Evolutionary conservation across 2,888 invertebrate genomes (phyloP).

Genomic region (Mesorhabditis spiculigera): DNA sequence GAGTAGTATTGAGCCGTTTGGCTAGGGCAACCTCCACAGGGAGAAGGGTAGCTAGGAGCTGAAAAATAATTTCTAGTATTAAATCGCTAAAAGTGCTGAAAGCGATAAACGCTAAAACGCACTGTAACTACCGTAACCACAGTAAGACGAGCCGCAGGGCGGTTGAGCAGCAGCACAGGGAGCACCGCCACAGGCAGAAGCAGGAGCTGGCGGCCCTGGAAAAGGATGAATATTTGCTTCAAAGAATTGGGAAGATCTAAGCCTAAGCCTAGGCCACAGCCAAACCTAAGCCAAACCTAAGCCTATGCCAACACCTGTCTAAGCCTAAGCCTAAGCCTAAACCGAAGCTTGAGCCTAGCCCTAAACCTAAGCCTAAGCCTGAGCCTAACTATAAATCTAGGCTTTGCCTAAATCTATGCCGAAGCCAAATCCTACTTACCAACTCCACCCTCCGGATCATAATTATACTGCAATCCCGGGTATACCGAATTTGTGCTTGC

Average conservation of each 20-base stretch:
- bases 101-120: too few relatives aligned
- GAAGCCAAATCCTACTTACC: too few relatives aligned
- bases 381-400: too few relatives aligned
- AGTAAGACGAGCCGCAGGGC: not conserved
- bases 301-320: too few relatives aligned
- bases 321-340: too few relatives aligned
- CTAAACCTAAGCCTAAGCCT: too few relatives aligned
- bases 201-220: not conserved
- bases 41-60: not conserved
- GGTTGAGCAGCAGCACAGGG: not conserved
- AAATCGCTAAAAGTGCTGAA: too few relatives aligned
- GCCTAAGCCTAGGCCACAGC: not conserved
- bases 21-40: not conserved
- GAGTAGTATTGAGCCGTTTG: conserved; percentile 6
- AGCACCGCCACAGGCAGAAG: not conserved
- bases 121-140: conserved; percentile 1
- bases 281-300: not conserved
- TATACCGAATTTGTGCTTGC: not conserved
- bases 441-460: not conserved
- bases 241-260: not conserved
- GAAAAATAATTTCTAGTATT: too few relatives aligned
- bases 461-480: not conserved
- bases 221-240: too few relatives aligned
- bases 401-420: too few relatives aligned
- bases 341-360: too few relatives aligned